Conservation (phyloP, 2,797 vertebrate genomes). For the Tenualosa thibaudeaui region DNA sequence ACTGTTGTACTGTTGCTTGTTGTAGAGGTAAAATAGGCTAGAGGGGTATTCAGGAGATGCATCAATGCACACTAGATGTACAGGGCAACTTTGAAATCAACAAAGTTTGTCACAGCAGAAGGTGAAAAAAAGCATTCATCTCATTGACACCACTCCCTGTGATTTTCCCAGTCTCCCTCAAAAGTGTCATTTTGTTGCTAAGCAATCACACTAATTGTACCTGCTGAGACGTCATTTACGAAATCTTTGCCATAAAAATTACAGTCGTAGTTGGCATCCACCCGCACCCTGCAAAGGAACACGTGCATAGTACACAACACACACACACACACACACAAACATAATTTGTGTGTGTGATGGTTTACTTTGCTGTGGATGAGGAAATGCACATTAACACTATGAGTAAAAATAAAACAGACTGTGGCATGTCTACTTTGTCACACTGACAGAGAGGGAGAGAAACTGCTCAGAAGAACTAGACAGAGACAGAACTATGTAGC, state of each 20-base stretch:
- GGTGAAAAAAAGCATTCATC: not conserved
- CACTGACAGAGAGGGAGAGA: constrained; percentile 23
- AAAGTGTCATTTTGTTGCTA: constrained; percentile 63
- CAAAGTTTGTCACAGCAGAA: not conserved
- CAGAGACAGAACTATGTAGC: constrained; percentile 66
- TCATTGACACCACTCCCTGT: not conserved
- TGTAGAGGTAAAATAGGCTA: not conserved
- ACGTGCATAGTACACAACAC: not conserved
- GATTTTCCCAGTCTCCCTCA: constrained; percentile 27
- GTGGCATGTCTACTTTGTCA: constrained; percentile 24
- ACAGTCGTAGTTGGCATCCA: constrained; percentile 44
- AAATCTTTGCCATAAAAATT: constrained; percentile 53
- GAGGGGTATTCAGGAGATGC: not conserved
- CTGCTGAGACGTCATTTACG: constrained; percentile 58
- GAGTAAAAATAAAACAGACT: constrained; percentile 22
- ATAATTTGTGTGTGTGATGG: constrained; percentile 1
- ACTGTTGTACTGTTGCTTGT: not conserved
- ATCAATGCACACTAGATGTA: not conserved
- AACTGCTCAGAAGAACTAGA: constrained; percentile 47
- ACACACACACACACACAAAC: constrained; percentile 26
- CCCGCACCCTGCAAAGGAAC: not conserved
- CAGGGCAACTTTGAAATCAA: not conserved
- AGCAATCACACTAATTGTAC: constrained; percentile 72
- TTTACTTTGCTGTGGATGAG: constrained; percentile 4
- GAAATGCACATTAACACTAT: not conserved